Percentiles rank a stretch among this genome's conserved stretches.
Conservation (phyloP, 2,797 vertebrate genomes). For the Spheniscus humboldti region DNA sequence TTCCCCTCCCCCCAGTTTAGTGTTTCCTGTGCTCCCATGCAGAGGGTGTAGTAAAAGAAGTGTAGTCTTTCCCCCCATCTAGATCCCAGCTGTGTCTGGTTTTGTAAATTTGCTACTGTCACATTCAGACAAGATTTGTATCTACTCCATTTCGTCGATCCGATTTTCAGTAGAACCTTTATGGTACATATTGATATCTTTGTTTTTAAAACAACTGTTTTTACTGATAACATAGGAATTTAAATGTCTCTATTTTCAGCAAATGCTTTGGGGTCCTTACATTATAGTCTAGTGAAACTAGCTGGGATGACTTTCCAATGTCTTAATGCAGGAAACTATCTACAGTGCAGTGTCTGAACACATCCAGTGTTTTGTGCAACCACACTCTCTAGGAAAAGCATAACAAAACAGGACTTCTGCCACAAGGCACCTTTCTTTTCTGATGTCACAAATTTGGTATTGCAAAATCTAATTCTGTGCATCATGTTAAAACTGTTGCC, state of each 20-base stretch:
- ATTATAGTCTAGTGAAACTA: neutral
- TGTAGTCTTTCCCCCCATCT: neutral
- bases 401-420: neutral
- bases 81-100: neutral
- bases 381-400: neutral
- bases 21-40: neutral
- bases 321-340: neutral
- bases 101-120: neutral
- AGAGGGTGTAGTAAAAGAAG: neutral
- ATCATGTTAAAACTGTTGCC: neutral
- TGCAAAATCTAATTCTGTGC: neutral
- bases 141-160: neutral
- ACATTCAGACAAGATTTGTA: neutral
- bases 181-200: neutral
- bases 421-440: neutral
- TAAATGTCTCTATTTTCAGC: neutral
- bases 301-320: neutral
- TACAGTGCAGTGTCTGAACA: neutral
- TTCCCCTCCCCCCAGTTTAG: neutral
- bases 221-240: neutral
- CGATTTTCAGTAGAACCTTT: neutral
- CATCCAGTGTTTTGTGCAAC: neutral
- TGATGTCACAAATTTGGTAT: neutral
- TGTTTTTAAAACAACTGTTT: neutral
- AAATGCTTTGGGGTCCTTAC: neutral